These are phyloP conservation scores for Hesperia comma DNA, from an alignment of 2,888 invertebrate genomes.

Conservation along the genomic window DNA sequence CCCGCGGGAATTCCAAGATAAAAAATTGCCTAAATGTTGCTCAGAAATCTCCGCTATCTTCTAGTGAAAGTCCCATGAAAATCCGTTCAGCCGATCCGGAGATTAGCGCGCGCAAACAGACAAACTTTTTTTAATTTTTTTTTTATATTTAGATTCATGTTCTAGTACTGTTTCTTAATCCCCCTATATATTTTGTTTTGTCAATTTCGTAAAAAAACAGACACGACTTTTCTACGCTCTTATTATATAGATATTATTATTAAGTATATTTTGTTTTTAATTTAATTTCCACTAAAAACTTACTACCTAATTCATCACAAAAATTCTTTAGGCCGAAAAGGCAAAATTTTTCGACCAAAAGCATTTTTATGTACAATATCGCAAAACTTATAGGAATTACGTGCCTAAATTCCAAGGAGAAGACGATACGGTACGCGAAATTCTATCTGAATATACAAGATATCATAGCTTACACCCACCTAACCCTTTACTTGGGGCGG, in stretches of 20 bases:
- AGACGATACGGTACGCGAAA: neutral
- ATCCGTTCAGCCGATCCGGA: too few relatives aligned
- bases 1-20: too few relatives aligned
- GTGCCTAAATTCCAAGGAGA: constrained; percentile 5
- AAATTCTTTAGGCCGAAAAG: neutral
- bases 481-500: constrained; percentile 29
- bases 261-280: neutral
- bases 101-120: too few relatives aligned
- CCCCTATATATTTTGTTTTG: too few relatives aligned
- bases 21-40: too few relatives aligned
- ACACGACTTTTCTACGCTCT: too few relatives aligned
- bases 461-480: constrained; percentile 4
- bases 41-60: too few relatives aligned
- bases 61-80: too few relatives aligned
- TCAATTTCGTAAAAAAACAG: too few relatives aligned
- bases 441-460: constrained; percentile 9
- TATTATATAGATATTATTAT: neutral
- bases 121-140: too few relatives aligned
- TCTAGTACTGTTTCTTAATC: too few relatives aligned
- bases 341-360: neutral
- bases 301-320: neutral
- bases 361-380: constrained; percentile 1
- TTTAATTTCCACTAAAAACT: neutral
- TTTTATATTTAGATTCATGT: too few relatives aligned
- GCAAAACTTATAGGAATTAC: neutral